These are phyloP conservation scores for Brachionus rubens DNA, from an alignment of 1,140 invertebrate species.

Conservation along the genomic window DNA sequence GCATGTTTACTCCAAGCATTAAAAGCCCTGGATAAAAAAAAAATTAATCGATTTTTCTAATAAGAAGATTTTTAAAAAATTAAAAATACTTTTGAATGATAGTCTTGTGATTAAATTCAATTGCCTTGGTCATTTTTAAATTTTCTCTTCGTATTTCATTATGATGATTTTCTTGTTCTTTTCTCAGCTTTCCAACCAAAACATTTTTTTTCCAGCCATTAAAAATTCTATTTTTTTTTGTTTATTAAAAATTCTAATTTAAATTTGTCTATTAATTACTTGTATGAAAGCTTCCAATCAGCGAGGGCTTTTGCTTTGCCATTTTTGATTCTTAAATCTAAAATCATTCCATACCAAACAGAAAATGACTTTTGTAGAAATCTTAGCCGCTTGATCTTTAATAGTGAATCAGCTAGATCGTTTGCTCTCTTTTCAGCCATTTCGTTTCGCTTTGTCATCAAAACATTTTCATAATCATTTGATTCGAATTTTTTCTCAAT, in stretches of 20 bases:
- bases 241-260: background rate
- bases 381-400: constrained; percentile 12
- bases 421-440: constrained; percentile 37
- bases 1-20: constrained; percentile 53
- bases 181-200: background rate
- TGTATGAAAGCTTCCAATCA: constrained; percentile 55
- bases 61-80: background rate
- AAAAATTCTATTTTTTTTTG: background rate
- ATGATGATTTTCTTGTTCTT: constrained; percentile 19
- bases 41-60: background rate
- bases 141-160: background rate
- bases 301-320: constrained; percentile 56
- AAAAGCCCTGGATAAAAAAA: constrained; percentile 47
- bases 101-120: constrained; percentile 50
- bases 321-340: constrained; percentile 53
- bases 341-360: constrained; percentile 56
- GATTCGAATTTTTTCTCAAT: constrained; percentile 21
- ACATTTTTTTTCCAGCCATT: constrained; percentile 44
- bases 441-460: constrained; percentile 16
- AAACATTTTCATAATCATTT: background rate
- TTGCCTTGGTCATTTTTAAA: constrained; percentile 51
- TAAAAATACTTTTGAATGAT: constrained; percentile 49
- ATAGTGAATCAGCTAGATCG: constrained; percentile 10
- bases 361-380: constrained; percentile 54
- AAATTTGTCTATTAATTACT: background rate